A percentile compares a stretch with the other conserved stretches of the same genome.
Evolutionary conservation across 2,113 vertebrate genomes (phyloP).

Genomic region (Alethe diademata): DNA sequence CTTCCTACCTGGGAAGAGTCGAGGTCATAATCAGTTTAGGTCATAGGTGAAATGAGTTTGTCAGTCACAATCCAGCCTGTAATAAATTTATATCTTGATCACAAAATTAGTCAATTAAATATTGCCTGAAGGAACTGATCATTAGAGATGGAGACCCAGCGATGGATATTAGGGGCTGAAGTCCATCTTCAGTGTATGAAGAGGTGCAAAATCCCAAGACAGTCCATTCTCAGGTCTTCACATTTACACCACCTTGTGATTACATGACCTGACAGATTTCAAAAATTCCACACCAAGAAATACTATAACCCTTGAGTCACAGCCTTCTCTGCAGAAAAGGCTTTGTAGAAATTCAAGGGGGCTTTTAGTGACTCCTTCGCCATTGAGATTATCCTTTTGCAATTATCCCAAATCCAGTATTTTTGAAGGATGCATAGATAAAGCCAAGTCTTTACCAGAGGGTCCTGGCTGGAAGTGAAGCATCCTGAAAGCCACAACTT

Average conservation of each 20-base stretch:
- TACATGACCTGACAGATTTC: neutral
- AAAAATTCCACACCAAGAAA: neutral
- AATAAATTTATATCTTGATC: constrained; percentile 51
- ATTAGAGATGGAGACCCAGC: neutral
- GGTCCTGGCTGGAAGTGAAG: neutral
- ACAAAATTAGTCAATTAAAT: constrained; percentile 52
- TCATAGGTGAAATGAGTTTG: constrained; percentile 44
- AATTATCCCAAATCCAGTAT: neutral
- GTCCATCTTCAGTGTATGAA: neutral
- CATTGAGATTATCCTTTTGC: neutral
- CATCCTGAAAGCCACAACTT: neutral
- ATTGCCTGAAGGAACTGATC: constrained; percentile 14
- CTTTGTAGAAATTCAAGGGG: neutral
- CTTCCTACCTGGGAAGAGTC: neutral
- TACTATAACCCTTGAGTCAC: neutral
- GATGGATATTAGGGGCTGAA: neutral
- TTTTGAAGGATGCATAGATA: neutral
- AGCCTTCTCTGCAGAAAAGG: neutral
- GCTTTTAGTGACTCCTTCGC: rapidly evolving
- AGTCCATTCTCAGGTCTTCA: neutral
- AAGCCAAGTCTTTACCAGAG: neutral
- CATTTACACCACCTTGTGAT: neutral
- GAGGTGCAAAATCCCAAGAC: neutral
- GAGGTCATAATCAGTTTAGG: constrained; percentile 24
- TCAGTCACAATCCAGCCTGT: constrained; percentile 1